A percentile compares a stretch with the other conserved stretches of the same genome.
Conservation (phyloP, 2,113 vertebrate genomes). For the Tachuris rubrigastra region DNA sequence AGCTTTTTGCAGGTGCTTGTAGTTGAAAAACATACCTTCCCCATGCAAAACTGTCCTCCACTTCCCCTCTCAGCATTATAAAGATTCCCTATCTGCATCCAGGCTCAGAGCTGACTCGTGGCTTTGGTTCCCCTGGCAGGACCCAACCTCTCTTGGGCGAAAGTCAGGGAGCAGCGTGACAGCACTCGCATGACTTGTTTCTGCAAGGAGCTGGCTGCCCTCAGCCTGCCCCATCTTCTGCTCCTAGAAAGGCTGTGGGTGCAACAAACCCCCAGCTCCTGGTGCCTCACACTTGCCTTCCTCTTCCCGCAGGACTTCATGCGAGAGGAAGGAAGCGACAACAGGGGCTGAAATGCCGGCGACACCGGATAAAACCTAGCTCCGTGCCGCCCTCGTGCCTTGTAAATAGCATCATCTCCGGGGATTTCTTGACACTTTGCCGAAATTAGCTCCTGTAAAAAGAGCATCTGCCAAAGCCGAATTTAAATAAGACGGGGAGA, state of each 20-base stretch:
- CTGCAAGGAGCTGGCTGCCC: background rate
- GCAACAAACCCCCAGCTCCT: background rate
- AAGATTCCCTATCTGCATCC: background rate
- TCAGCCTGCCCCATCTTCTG: background rate
- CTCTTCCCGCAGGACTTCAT: background rate
- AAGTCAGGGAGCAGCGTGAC: background rate
- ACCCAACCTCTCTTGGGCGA: background rate
- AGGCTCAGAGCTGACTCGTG: rapidly evolving
- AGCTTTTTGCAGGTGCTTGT: background rate
- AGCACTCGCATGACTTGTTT: rapidly evolving
- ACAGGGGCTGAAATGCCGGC: background rate
- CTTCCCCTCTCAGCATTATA: background rate
- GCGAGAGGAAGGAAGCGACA: background rate
- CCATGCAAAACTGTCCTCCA: background rate
- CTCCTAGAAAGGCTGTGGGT: background rate
- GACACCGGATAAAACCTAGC: background rate
- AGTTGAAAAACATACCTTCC: background rate
- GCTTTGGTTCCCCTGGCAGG: background rate
- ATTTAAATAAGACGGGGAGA: background rate
- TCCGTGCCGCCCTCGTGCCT: background rate
- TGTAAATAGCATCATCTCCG: background rate
- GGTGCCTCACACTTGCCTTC: slow-evolving; percentile 7
- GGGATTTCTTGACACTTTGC: slow-evolving; percentile 19
- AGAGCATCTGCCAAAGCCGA: slow-evolving; percentile 20
- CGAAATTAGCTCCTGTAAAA: slow-evolving; percentile 51